Conservation (phyloP, 2,113 vertebrate species). For the Phrynocephalus versicolor region DNA sequence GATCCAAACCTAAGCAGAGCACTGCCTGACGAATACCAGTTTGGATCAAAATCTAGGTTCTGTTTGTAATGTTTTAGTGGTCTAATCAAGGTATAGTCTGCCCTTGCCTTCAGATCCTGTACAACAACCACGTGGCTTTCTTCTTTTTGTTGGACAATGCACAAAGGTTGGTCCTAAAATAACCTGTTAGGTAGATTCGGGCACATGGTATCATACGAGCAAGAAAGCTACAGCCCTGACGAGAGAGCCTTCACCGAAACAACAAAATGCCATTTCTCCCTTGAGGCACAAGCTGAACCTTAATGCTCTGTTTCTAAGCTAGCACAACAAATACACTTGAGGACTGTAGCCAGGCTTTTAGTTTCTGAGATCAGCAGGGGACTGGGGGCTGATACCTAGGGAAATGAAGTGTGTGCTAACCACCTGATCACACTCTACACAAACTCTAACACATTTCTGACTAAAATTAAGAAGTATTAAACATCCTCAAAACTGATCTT, state of each 20-base stretch:
- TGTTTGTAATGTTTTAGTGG: too few relatives aligned
- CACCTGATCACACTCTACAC: background rate
- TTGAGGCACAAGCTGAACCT: background rate
- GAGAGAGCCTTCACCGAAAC: background rate
- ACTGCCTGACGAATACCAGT: too few relatives aligned
- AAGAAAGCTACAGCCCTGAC: background rate
- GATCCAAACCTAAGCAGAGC: too few relatives aligned
- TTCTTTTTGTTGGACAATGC: too few relatives aligned
- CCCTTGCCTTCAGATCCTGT: too few relatives aligned
- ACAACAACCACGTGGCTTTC: too few relatives aligned
- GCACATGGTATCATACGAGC: background rate
- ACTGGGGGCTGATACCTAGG: background rate
- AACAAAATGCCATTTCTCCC: background rate
- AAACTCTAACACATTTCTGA: background rate
- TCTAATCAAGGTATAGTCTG: too few relatives aligned
- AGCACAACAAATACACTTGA: background rate
- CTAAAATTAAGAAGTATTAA: background rate
- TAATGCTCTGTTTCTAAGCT: background rate
- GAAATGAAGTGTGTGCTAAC: background rate
- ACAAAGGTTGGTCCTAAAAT: background rate
- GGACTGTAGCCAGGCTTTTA: background rate
- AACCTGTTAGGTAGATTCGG: too few relatives aligned
- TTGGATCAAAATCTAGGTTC: too few relatives aligned
- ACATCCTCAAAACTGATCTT: conserved; percentile 1
- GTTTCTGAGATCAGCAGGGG: background rate